Conservation (phyloP, 2,113 vertebrate genomes). For the Rhea pennata region DNA sequence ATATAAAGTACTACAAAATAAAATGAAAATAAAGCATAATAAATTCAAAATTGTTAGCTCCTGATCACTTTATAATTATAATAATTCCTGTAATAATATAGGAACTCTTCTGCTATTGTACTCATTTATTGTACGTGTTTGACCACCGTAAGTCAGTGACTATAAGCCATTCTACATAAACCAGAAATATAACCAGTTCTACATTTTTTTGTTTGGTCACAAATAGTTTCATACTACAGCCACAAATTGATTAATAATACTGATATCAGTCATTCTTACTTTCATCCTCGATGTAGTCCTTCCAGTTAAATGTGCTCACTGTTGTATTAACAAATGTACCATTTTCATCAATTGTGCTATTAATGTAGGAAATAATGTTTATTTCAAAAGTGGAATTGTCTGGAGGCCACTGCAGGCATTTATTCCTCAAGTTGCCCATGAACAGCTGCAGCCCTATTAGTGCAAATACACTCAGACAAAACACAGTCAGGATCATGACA, state of each 20-base stretch:
- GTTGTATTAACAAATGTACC: conserved; percentile 71
- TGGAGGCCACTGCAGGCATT: conserved; percentile 83
- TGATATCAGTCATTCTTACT: conserved; percentile 79
- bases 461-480: conserved; percentile 97
- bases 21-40: not conserved
- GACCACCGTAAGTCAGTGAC: not conserved
- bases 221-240: not conserved
- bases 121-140: not conserved
- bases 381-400: conserved; percentile 75
- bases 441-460: conserved; percentile 97
- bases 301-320: conserved; percentile 80
- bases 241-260: not conserved
- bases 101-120: not conserved
- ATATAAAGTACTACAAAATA: not conserved
- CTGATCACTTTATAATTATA: not conserved
- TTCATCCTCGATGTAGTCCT: conserved; percentile 81
- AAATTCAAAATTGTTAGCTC: not conserved
- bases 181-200: not conserved
- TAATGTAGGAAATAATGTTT: conserved; percentile 72
- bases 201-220: not conserved
- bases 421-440: conserved; percentile 97
- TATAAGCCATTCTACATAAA: not conserved
- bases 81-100: not conserved
- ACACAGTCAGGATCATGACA: conserved; percentile 97
- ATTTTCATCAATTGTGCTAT: conserved; percentile 71